Conservation (phyloP, 2,888 invertebrate genomes). For the Sphaerophoria taeniata region DNA sequence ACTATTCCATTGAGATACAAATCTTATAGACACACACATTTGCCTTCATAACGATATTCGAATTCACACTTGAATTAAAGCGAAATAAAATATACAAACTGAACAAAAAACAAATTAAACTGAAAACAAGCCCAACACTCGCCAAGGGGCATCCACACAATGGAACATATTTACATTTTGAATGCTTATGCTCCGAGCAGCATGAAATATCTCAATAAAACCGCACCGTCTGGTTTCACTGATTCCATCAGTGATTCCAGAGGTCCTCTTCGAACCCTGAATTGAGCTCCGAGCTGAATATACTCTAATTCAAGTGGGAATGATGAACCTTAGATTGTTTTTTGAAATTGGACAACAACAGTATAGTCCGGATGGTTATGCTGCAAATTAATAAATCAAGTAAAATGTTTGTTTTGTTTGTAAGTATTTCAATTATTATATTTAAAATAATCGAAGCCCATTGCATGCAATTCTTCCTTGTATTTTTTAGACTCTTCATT, state of each 20-base stretch:
- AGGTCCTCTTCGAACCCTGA: conserved; percentile 12
- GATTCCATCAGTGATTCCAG: not conserved
- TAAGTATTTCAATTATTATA: too few species aligned
- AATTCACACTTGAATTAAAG: too few species aligned
- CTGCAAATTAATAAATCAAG: not conserved
- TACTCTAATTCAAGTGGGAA: conserved; percentile 42
- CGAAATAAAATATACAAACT: not conserved
- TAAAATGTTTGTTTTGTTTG: too few species aligned
- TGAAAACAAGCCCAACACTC: not conserved
- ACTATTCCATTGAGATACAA: too few species aligned
- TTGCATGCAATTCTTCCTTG: too few species aligned
- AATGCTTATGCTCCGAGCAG: conserved; percentile 26
- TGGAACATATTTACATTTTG: conserved; percentile 27
- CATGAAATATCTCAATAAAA: conserved; percentile 25
- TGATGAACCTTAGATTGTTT: conserved; percentile 60
- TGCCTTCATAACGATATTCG: too few species aligned
- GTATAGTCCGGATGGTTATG: not conserved
- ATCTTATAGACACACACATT: too few species aligned
- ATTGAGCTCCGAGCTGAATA: not conserved
- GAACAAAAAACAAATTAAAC: not conserved
- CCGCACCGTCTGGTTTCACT: not conserved
- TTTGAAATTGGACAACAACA: conserved; percentile 42
- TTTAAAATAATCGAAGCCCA: too few species aligned
- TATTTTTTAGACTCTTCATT: too few species aligned
- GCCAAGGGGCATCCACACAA: not conserved